phyloP scores from a whole-genome alignment of 2,888 invertebrate species.

The Crocallis elinguaria region DNA sequence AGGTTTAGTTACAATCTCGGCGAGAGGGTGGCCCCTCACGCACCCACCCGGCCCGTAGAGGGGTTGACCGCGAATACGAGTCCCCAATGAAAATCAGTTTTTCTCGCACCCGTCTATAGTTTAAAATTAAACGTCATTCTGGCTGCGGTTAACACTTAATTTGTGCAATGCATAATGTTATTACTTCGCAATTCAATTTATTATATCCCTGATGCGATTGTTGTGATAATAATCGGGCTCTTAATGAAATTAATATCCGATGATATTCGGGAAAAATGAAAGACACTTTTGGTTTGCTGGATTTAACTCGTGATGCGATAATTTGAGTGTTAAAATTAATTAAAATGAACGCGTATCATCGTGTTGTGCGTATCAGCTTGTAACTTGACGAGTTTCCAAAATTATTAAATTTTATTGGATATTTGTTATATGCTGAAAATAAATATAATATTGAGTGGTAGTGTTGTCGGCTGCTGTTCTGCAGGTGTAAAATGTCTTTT shows the following conservation, averaged over 20 bases:
- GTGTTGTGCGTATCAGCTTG: conserved; percentile 3
- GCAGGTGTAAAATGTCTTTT: no score
- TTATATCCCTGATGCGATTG: conserved; percentile 73
- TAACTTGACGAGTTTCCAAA: conserved; percentile 12
- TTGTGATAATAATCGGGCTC: conserved; percentile 73
- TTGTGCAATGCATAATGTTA: conserved; percentile 75
- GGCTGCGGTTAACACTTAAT: conserved; percentile 80
- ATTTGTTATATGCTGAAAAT: background rate
- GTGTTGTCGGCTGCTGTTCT: no score
- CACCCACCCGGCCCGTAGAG: conserved; percentile 26
- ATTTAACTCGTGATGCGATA: conserved; percentile 42
- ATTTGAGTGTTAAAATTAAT: conserved; percentile 36
- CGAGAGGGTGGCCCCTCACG: conserved; percentile 37
- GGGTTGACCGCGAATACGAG: conserved; percentile 49
- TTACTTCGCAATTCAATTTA: conserved; percentile 80
- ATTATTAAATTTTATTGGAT: conserved; percentile 4
- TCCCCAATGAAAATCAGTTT: conserved; percentile 74
- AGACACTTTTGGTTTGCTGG: conserved; percentile 49
- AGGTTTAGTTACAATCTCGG: conserved; percentile 57
- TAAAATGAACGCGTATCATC: conserved; percentile 10
- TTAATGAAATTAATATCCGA: conserved; percentile 78
- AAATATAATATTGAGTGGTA: no score
- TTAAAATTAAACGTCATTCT: conserved; percentile 82
- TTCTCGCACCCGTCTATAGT: conserved; percentile 74
- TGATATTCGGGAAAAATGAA: conserved; percentile 51